Percentiles rank a stretch among this genome's conserved stretches.
phyloP scores from a whole-genome alignment of 1,140 invertebrate genomes.

The Anoplophora glabripennis region DNA sequence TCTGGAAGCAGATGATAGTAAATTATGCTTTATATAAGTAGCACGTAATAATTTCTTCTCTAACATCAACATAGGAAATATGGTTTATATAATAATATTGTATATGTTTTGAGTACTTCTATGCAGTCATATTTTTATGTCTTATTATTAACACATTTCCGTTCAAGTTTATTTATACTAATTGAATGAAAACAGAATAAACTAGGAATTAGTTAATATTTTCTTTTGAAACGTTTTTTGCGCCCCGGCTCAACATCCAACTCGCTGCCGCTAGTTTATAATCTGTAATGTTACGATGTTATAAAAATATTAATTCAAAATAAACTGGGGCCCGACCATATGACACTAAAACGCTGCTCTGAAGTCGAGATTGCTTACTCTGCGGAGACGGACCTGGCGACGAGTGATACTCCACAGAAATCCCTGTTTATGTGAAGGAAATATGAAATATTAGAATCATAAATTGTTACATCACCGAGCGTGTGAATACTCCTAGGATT shows the following conservation, averaged over 20 bases:
- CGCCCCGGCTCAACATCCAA: neutral
- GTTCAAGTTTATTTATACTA: slow-evolving; percentile 23
- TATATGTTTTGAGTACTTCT: slow-evolving; percentile 26
- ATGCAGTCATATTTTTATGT: slow-evolving; percentile 27
- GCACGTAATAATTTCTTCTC: slow-evolving; percentile 9
- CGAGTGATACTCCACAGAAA: slow-evolving; percentile 22
- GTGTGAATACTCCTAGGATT: slow-evolving; percentile 26
- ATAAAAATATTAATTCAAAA: slow-evolving; percentile 28
- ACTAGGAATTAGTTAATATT: slow-evolving; percentile 17
- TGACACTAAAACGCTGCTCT: slow-evolving; percentile 24
- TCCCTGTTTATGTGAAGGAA: slow-evolving; percentile 23
- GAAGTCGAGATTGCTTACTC: slow-evolving; percentile 22
- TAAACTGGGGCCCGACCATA: slow-evolving; percentile 21
- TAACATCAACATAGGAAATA: slow-evolving; percentile 32
- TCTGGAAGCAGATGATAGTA: slow-evolving; percentile 10
- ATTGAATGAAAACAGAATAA: slow-evolving; percentile 29
- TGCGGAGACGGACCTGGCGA: slow-evolving; percentile 18
- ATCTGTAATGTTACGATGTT: slow-evolving; percentile 16
- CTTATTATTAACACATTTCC: slow-evolving; percentile 24
- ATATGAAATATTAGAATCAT: slow-evolving; percentile 23
- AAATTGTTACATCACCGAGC: slow-evolving; percentile 23
- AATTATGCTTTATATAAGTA: slow-evolving; percentile 18
- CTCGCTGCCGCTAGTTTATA: neutral
- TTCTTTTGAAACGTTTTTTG: slow-evolving; percentile 13
- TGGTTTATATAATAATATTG: slow-evolving; percentile 29